Conservation (phyloP, 2,888 invertebrate species). For the Drosophila merina region DNA sequence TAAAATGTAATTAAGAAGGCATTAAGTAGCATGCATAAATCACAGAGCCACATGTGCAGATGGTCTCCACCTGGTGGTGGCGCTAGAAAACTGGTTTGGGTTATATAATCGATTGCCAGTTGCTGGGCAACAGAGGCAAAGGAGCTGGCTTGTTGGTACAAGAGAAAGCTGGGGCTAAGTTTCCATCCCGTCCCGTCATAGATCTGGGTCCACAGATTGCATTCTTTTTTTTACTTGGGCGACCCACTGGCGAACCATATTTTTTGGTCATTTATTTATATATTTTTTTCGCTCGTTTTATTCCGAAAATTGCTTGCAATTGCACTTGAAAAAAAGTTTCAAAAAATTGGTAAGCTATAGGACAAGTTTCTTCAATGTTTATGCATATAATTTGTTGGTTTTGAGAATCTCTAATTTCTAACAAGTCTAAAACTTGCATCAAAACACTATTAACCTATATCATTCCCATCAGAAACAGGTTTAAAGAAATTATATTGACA, state of each 20-base stretch:
- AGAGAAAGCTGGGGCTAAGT: conserved; percentile 16
- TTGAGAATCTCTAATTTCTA: neutral
- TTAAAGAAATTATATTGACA: neutral
- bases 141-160: neutral
- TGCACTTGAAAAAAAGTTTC: conserved; percentile 6
- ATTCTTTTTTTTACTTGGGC: conserved; percentile 55
- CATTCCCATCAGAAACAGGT: neutral
- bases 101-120: conserved; percentile 20
- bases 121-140: neutral
- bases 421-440: neutral
- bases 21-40: conserved; percentile 77
- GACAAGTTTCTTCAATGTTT: neutral
- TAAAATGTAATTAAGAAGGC: conserved; percentile 80
- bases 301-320: conserved; percentile 24
- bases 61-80: conserved; percentile 22
- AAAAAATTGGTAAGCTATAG: neutral
- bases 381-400: neutral
- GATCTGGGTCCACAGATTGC: conserved; percentile 74
- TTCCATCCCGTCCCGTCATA: conserved; percentile 18
- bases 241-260: conserved; percentile 62
- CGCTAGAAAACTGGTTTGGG: conserved; percentile 17
- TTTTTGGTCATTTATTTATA: conserved; percentile 59
- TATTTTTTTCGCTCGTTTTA: conserved; percentile 20
- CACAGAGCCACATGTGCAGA: conserved; percentile 59
- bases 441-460: neutral